Conservation (phyloP, 2,113 vertebrate species). For the Callospermophilus lateralis region DNA sequence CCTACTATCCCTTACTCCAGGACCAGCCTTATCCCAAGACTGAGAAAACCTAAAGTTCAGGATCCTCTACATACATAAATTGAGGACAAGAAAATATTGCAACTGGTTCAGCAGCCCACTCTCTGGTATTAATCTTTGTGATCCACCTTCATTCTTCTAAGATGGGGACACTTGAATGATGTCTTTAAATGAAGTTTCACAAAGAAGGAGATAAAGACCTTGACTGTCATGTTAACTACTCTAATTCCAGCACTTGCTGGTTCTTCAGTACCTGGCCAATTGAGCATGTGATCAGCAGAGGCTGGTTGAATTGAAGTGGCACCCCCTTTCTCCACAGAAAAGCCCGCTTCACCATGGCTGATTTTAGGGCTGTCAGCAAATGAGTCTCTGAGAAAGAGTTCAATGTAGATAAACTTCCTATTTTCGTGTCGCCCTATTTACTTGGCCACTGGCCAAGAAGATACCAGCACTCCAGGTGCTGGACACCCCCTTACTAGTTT, state of each 20-base stretch:
- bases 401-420: no score
- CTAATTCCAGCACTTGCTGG: not conserved
- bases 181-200: conserved; percentile 42
- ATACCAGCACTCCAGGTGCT: no score
- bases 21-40: not conserved
- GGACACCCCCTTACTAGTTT: no score
- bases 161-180: not conserved
- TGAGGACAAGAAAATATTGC: not conserved
- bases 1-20: not conserved
- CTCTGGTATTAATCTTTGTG: not conserved
- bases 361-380: no score
- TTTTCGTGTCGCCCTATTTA: no score
- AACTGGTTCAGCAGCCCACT: not conserved
- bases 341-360: no score
- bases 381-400: no score
- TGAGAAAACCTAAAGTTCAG: not conserved
- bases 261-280: not conserved
- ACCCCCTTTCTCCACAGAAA: no score
- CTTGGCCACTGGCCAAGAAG: no score
- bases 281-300: not conserved
- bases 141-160: not conserved
- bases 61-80: not conserved
- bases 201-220: not conserved
- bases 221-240: not conserved
- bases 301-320: not conserved